These are phyloP conservation scores for Sebastes steindachneri DNA, from an alignment of 2,797 vertebrate species.

Conservation along the genomic window DNA sequence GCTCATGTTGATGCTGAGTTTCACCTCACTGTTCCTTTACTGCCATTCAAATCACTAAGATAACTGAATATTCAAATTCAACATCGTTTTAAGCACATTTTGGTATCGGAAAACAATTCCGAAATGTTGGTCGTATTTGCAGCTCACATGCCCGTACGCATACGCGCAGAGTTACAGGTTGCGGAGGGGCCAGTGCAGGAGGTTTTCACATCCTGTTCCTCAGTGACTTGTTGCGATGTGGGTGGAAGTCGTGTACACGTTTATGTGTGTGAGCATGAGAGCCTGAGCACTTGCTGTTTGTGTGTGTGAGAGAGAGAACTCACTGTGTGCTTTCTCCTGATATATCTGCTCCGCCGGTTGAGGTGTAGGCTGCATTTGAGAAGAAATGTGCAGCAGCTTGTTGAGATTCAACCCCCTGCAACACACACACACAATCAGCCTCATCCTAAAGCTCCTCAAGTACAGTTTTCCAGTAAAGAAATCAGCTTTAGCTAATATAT, in stretches of 20 bases:
- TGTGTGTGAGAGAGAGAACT: neutral
- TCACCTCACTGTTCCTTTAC: neutral
- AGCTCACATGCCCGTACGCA: neutral
- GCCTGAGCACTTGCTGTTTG: slow-evolving; percentile 15
- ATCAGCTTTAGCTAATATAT: slow-evolving; percentile 87
- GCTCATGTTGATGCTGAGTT: neutral
- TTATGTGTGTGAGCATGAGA: slow-evolving; percentile 16
- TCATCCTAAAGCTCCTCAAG: slow-evolving; percentile 81
- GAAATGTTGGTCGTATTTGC: neutral
- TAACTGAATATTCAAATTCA: neutral
- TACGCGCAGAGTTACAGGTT: slow-evolving; percentile 15
- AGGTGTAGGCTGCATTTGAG: slow-evolving; percentile 76
- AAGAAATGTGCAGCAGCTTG: slow-evolving; percentile 84
- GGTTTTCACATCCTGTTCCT: slow-evolving; percentile 50
- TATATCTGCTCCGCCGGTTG: slow-evolving; percentile 66
- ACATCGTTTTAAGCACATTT: neutral
- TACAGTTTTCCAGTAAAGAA: slow-evolving; percentile 83
- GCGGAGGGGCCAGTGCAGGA: slow-evolving; percentile 35
- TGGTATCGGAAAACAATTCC: neutral
- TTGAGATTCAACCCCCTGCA: slow-evolving; percentile 66
- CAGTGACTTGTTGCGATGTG: slow-evolving; percentile 66
- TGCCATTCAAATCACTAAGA: neutral
- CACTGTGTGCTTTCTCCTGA: slow-evolving; percentile 31
- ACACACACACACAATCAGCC: slow-evolving; percentile 25
- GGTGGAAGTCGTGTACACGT: slow-evolving; percentile 50